phyloP scores from a whole-genome alignment of 2,113 vertebrate species.

The Turdus rufiventris region DNA sequence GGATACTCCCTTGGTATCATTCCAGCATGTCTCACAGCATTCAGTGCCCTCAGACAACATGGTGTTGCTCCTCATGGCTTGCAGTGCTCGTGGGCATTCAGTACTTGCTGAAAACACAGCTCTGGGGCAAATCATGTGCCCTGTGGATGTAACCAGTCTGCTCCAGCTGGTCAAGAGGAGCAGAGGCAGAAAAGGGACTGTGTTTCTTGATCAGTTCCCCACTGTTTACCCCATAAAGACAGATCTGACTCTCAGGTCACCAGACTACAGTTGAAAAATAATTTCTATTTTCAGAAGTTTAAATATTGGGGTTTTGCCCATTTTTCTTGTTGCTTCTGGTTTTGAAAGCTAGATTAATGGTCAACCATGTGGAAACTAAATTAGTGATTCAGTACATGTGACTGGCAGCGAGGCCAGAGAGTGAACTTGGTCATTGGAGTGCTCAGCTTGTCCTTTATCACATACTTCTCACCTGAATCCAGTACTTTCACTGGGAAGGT shows the following conservation, averaged over 20 bases:
- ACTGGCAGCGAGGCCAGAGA: background rate
- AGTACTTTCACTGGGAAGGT: background rate
- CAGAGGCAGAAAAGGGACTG: background rate
- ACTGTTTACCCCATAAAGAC: fast-evolving
- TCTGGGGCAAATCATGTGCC: background rate
- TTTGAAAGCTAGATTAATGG: background rate
- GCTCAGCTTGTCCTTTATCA: background rate
- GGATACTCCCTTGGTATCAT: background rate
- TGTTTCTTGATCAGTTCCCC: background rate
- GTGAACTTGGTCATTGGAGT: background rate
- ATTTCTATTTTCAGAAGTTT: background rate
- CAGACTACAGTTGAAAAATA: background rate
- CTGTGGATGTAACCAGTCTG: background rate
- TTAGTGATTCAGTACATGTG: background rate
- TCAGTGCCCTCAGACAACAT: background rate
- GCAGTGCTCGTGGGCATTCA: fast-evolving
- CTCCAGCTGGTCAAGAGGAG: background rate
- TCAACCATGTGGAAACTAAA: background rate
- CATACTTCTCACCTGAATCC: background rate
- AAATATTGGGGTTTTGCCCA: background rate
- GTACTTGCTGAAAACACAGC: background rate
- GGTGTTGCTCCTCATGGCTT: fast-evolving
- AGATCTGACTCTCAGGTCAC: background rate
- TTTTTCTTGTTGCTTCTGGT: background rate
- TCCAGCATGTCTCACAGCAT: fast-evolving